A percentile compares a stretch with the other conserved stretches of the same genome.
Evolutionary conservation across 2,888 invertebrate species (phyloP).

Genomic region (Helicoverpa assulta): DNA sequence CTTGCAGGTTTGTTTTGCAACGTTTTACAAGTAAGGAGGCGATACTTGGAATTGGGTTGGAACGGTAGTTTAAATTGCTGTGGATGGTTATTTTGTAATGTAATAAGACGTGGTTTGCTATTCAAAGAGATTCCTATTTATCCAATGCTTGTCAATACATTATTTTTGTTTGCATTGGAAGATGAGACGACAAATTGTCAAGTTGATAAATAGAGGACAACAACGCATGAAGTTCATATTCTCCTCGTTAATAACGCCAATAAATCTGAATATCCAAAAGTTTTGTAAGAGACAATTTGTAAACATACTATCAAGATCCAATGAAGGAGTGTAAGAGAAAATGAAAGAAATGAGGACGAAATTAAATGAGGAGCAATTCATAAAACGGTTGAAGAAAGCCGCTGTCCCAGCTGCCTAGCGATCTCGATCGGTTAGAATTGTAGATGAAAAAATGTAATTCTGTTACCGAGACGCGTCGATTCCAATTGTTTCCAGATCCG

Average conservation of each 20-base stretch:
- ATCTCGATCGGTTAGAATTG: conserved; percentile 63
- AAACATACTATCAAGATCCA: conserved; percentile 27
- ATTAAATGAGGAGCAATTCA: conserved; percentile 78
- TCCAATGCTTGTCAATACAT: too few species aligned
- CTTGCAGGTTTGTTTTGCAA: conserved; percentile 26
- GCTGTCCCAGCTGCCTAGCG: conserved; percentile 74
- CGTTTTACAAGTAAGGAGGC: conserved; percentile 12
- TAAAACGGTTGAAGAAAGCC: conserved; percentile 68
- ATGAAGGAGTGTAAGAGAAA: conserved; percentile 43
- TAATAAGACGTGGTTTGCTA: too few species aligned
- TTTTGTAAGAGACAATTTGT: conserved; percentile 18
- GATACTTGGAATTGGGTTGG: conserved; percentile 10
- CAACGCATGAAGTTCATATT: too few species aligned
- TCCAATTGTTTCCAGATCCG: conserved; percentile 53
- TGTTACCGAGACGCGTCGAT: conserved; percentile 57
- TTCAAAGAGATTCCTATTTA: too few species aligned
- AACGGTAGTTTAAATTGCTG: neutral
- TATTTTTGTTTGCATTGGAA: too few species aligned
- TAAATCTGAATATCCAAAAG: too few species aligned
- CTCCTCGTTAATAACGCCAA: too few species aligned
- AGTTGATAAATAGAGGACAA: too few species aligned
- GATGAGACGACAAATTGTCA: too few species aligned
- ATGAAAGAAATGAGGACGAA: conserved; percentile 79
- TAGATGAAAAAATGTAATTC: conserved; percentile 66
- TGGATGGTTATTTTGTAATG: neutral